phyloP scores from a whole-genome alignment of 2,797 vertebrate genomes.

The Tokudaia tokunoshimensis region DNA sequence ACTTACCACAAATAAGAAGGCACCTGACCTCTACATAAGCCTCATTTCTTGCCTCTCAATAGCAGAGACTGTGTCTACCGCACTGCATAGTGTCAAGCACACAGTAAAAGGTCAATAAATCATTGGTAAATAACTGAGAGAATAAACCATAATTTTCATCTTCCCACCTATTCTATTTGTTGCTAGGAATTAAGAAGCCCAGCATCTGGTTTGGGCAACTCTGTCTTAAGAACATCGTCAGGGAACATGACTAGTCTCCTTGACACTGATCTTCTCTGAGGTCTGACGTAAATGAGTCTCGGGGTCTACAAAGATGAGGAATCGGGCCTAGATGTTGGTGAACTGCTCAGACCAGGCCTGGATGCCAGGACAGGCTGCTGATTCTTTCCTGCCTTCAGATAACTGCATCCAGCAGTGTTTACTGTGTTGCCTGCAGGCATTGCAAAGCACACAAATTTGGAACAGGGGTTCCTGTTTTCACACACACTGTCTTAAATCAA shows the following conservation, averaged over 20 bases:
- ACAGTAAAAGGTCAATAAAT: background rate
- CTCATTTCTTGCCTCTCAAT: background rate
- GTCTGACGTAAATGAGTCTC: background rate
- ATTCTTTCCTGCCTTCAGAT: background rate
- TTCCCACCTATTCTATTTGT: background rate
- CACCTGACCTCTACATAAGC: background rate
- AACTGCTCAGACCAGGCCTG: background rate
- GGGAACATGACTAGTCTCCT: background rate
- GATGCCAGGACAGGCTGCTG: background rate
- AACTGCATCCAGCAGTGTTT: background rate
- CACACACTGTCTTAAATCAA: conserved; percentile 50
- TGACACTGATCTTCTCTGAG: background rate
- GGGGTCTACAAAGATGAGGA: background rate
- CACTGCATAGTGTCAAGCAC: background rate
- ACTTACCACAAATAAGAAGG: background rate
- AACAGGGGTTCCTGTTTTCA: background rate
- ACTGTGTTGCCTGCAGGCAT: background rate
- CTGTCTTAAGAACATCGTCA: background rate
- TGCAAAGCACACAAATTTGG: conserved; percentile 2
- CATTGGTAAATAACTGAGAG: conserved; percentile 13
- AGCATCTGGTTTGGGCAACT: background rate
- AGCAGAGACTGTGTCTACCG: background rate
- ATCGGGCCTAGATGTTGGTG: background rate
- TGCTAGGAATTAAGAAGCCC: conserved; percentile 19
- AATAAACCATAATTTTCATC: background rate